Conservation (phyloP, 2,797 vertebrate genomes). For the Myotis daubentonii region DNA sequence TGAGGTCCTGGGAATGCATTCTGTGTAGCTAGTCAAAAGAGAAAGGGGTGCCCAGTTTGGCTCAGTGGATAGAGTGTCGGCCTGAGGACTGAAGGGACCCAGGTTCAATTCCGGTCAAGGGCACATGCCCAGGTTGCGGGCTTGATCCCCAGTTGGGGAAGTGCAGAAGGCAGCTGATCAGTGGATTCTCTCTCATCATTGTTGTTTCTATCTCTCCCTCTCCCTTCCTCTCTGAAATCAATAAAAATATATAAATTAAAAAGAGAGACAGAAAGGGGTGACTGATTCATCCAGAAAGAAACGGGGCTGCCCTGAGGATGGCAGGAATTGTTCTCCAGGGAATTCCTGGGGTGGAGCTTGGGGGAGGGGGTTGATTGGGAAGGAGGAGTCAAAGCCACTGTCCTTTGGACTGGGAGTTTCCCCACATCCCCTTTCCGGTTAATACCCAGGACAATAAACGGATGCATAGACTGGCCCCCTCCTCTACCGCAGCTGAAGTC, state of each 20-base stretch:
- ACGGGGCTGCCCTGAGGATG: neutral
- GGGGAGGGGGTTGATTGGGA: accelerated
- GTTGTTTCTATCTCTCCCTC: too few species aligned
- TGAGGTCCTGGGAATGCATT: neutral
- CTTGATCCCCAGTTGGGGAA: too few species aligned
- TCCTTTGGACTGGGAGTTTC: neutral
- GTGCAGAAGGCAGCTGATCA: too few species aligned
- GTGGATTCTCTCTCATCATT: too few species aligned
- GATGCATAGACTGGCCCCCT: neutral
- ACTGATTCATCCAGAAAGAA: neutral
- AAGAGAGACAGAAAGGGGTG: neutral
- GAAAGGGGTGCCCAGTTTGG: neutral
- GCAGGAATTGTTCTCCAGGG: neutral
- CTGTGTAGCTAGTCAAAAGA: neutral
- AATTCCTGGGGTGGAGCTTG: neutral
- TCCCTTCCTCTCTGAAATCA: too few species aligned
- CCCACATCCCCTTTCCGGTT: neutral
- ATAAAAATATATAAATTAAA: too few species aligned
- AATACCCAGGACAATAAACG: neutral
- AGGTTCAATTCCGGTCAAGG: too few species aligned
- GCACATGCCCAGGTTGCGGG: too few species aligned
- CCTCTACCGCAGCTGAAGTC: neutral
- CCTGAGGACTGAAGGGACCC: too few species aligned
- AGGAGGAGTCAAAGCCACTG: neutral
- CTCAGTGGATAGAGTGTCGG: too few species aligned